Base-by-base conservation (phyloP, 2,797 vertebrate species). In the Molothrus aeneus region DNA sequence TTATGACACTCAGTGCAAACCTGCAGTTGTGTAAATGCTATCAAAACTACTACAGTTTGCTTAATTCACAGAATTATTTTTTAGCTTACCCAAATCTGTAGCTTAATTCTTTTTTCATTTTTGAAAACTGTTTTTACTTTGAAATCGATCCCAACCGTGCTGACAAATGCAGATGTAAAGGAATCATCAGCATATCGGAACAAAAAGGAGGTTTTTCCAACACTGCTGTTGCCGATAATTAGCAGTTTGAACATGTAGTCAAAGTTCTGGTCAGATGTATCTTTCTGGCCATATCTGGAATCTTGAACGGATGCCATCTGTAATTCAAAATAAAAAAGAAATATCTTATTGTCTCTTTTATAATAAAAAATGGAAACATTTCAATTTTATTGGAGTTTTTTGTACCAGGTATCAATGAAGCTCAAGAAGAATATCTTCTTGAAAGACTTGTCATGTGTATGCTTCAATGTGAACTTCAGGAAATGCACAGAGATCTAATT, bases 211-310 rank as follows among this genome's bases (percentile, higher is more conserved):
- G 99, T 99, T 96, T 99, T 99, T 32, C 99, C 99, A 86, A 99
- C 99, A 26, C 99, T 99, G 98, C 99, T 99, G 97, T 99, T 99
- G 93, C 99, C 99, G 1, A 99, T 99, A 98, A 99, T 99, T 89
- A 99, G 98, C 94, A 99, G 96, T 93, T 99, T 99, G 96, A 99
- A 99, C 99, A 99, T 99, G 97, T 99, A 99, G 98, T 99, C 99
- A 86, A 99, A 99, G 98, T 99, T 99, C 97, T 99, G 99, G 96
- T 99, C 99, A 25, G 99, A 99, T 57, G 98, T 98, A 91, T 99
- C 99, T 97, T 99, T 99, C 96, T 99, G 99, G 94, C 98, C 98
- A 88, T 97, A 97, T 97, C 98, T 98, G 79, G 97, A 97, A 94
- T 99, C 99, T 98, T 99, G 99, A 97, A 98, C 97, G 74, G 98